Evolutionary conservation across 2,797 vertebrate genomes (phyloP), one percentile per base, ranked within the genome.

Genomic region (Tamandua tetradactyla): DNA sequence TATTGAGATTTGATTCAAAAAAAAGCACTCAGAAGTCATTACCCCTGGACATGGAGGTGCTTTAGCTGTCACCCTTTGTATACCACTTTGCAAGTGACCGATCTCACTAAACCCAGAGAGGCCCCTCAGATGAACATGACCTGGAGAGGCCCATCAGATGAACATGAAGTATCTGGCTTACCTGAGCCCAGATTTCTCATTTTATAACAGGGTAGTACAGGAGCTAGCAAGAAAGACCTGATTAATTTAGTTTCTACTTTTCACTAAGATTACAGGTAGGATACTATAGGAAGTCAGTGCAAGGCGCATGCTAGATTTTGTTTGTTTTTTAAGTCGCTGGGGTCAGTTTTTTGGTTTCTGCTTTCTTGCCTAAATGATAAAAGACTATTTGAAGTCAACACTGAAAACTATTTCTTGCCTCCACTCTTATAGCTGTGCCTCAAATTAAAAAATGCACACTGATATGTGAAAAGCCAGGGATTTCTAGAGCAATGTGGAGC

Each of bases 221-320:
- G 13, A 87, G 69, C 93, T 87, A 95, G 95, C 83, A 93, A 93
- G 86, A 94, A 87, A 81, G 93, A 74, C 47, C 94, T 85, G 87
- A 79, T 80, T 87, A 66, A 92, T 95, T 92, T 96, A 97, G 82
- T 83, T 80, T 97, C 90, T 91, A 78, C 79, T 92, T 94, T 95
- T 95, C 95, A 96, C 94, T 96, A 89, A 89, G 95, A 30, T 95
- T 96, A 84, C 94, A 96, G 75, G 76, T 96, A 96, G 92, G 86
- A 72, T 89, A 93, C 80, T 94, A 59, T 96, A 97, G 91, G 89
- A 92, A 42, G 81, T 96, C 97, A 94, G 80, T 97, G 95, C 96
- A 96, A 96, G 95, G 86, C 96, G 96, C 96, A 97, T 97, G 96
- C 94, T 89, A 62, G 83, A 62, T 92, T 92, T 90, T 84, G 32